A percentile compares a stretch with the other conserved stretches of the same genome.
Conservation (phyloP, 2,113 vertebrate genomes). For the Oncorhynchus mykiss region DNA sequence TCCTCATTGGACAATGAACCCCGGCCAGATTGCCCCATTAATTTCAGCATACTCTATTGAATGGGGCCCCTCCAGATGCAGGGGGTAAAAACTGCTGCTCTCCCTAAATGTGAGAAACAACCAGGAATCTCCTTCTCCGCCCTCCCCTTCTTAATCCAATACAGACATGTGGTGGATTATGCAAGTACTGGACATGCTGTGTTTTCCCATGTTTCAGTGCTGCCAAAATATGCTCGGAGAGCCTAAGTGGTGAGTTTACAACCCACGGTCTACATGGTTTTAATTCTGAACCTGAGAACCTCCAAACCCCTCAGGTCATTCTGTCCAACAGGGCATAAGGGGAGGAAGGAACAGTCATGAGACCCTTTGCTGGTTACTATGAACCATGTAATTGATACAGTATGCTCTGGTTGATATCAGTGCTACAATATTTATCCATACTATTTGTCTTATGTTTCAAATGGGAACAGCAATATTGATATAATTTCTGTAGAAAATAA, state of each 20-base stretch:
- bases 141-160: constrained; percentile 3
- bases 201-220: constrained; percentile 2
- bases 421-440: too few species aligned
- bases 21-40: background rate
- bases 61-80: constrained; percentile 1
- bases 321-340: too few species aligned
- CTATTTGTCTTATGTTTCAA: too few species aligned
- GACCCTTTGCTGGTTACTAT: too few species aligned
- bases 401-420: too few species aligned
- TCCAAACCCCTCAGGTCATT: too few species aligned
- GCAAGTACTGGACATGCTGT: background rate
- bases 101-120: background rate
- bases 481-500: too few species aligned
- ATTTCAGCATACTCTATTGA: background rate
- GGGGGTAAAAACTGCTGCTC: background rate
- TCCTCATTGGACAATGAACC: background rate
- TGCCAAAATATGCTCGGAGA: background rate
- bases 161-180: constrained; percentile 5
- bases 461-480: too few species aligned
- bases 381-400: too few species aligned
- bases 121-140: background rate
- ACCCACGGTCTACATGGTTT: background rate
- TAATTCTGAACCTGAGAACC: background rate
- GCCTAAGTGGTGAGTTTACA: background rate
- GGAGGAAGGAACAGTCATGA: too few species aligned